phyloP scores from a whole-genome alignment of 2,113 vertebrate species.

The Notothenia coriiceps region DNA sequence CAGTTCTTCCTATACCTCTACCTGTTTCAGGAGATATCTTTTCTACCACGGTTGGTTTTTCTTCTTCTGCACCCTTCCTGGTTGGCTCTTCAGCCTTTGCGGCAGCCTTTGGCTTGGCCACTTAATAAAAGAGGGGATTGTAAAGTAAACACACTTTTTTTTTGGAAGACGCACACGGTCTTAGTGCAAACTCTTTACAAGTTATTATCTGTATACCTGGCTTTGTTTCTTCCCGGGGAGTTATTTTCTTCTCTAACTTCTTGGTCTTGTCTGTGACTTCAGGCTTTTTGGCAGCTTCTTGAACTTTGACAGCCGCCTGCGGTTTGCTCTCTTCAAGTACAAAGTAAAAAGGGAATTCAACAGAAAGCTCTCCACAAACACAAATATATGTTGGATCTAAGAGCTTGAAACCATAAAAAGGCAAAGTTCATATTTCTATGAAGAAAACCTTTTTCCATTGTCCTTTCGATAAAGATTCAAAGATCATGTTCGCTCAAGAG shows the following conservation, averaged over 20 bases:
- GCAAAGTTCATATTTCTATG: not conserved
- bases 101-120: constrained; percentile 10
- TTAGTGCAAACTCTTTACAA: not conserved
- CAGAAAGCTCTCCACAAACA: constrained; percentile 7
- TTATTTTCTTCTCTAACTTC: constrained; percentile 40
- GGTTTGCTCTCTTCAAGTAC: constrained; percentile 64
- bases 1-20: constrained; percentile 44
- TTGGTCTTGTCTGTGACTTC: constrained; percentile 42
- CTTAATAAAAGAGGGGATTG: constrained; percentile 61
- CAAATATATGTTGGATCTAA: not conserved
- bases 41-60: constrained; percentile 48
- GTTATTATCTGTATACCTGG: constrained; percentile 64
- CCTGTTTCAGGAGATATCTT: constrained; percentile 60
- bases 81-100: constrained; percentile 61
- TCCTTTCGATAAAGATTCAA: not conserved
- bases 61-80: constrained; percentile 57
- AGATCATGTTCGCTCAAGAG: constrained; percentile 43
- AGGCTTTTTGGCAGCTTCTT: constrained; percentile 56
- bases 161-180: not conserved
- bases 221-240: constrained; percentile 45
- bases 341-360: constrained; percentile 29
- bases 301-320: constrained; percentile 29
- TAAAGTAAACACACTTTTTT: not conserved
- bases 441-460: no score
- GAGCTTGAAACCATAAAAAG: not conserved